Base-by-base conservation (phyloP, 2,113 vertebrate species). In the Siphamia tubifer region DNA sequence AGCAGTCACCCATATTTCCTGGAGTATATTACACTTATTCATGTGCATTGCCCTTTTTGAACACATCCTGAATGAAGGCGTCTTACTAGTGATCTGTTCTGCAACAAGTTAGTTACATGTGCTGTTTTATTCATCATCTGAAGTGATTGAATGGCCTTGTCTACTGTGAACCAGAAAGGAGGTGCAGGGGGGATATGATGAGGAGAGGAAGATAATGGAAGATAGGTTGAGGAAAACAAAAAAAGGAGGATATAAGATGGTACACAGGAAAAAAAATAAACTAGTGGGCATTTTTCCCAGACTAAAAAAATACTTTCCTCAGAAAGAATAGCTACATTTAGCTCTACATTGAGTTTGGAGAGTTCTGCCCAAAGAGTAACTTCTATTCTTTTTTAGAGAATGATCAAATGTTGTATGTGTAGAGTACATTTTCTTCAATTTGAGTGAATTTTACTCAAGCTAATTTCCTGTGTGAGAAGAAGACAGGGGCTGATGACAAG, bases 61-160 rank as follows among this genome's bases (percentile, higher is more conserved):
- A 71, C 62, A 54, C 19, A 1, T 27, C 63, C 53, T 64, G 73
- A 66, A 66, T 24, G 23, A 56, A 68, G 23, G 31, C n/a, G n/a
- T n/a, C n/a, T n/a, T n/a, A n/a, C n/a, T n/a, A n/a, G n/a, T n/a
- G n/a, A n/a, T n/a, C n/a, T n/a, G n/a, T n/a, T n/a, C n/a, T 49
- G 34, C 28, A 65, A 62, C 32, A 44, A 76, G 48, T 82, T 77
- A 78, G 42, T 21, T 61, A 8, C 66, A 53, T 25, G 7, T 32
- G 54, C 51, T 81, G 53, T 60, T 77, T 79, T 61, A 77, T 74
- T 77, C 36, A 74, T 28, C n/a, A n/a, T n/a, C n/a, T n/a, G n/a
- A 28, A 20, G 44, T 34, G 25, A 75, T 40, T 21, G 44, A 23
- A 39, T 6, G 35, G 23, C 34, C 53, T 32, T 35, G 44, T 56